Base-by-base conservation (phyloP, 2,888 invertebrate genomes). In the Danaus chrysippus region DNA sequence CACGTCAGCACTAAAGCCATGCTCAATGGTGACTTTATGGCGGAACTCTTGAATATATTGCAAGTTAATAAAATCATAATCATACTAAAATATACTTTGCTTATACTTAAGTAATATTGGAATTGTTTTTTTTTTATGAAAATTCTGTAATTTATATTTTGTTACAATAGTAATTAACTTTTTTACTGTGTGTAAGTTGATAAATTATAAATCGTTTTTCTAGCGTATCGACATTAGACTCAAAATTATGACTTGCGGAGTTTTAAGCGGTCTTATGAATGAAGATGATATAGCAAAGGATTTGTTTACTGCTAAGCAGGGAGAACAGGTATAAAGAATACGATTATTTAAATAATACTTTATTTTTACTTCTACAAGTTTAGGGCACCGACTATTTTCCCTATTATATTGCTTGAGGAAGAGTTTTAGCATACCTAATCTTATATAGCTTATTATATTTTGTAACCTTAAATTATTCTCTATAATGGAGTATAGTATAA, bases 211-310 rank as follows among this genome's bases (percentile, higher is more conserved):
- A 46, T 5, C 15, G 46, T 13, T 6, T 46, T 62, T 62, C 13
- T 70, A 91, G 90, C 82, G 86, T 0, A 79, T 77, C 34, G 89
- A 91, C 64, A 80, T 81, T 1, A 75, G 66, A 59, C 69, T 91
- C 59, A 89, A 88, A 72, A 87, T 86, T 34, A 76, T 86, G 83
- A 78, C 83, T 1, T 87, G 87, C 64, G 79, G 76, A 0, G 86
- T 80, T 5, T 72, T 91, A 1, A 77, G 76, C 0, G 87, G 87
- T 0, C 75, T 90, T n/a, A 89, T 89, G 89, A 67, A 62, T 0
- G 82, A 87, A n/a, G 81, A 34, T 34, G 23, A 83, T 0, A 23
- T 72, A 0, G 82, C 81, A 0, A 79, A 78, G 44, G 82, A 84
- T 10, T 65, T 89, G 52, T 89, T 88, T 65, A 88, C 84, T 0